Conservation (phyloP, 2,888 invertebrate genomes). For the Eudasyphora cyanicolor region DNA sequence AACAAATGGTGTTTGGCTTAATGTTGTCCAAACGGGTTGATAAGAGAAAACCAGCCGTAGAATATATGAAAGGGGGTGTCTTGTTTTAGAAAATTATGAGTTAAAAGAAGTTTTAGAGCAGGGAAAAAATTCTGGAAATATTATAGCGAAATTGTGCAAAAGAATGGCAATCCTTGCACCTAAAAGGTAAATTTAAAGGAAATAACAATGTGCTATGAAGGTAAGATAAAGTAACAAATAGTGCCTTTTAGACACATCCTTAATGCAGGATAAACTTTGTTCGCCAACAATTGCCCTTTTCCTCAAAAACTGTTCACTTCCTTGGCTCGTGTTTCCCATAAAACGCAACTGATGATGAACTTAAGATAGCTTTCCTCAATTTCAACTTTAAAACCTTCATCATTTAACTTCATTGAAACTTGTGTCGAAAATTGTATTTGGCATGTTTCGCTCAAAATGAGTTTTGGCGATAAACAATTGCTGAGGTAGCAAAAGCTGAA, state of each 20-base stretch:
- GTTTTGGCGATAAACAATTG: constrained; percentile 67
- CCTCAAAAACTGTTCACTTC: not conserved
- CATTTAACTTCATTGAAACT: not conserved
- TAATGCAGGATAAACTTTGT: no score
- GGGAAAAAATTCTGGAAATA: not conserved
- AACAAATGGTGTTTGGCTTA: constrained; percentile 13
- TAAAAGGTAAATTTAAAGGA: not conserved
- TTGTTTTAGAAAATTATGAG: not conserved
- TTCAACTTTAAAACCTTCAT: constrained; percentile 10
- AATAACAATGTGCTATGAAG: no score
- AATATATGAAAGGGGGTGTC: not conserved
- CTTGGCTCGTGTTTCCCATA: constrained; percentile 13
- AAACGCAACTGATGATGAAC: constrained; percentile 30
- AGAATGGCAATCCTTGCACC: not conserved
- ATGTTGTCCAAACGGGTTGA: not conserved
- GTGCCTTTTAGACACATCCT: no score
- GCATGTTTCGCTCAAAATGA: constrained; percentile 18
- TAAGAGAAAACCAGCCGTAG: not conserved
- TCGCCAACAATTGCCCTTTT: no score
- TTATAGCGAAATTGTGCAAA: not conserved
- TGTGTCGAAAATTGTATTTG: not conserved
- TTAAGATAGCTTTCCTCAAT: constrained; percentile 23
- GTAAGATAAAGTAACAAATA: no score
- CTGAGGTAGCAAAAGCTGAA: constrained; percentile 65
- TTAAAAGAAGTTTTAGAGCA: not conserved